Conservation (phyloP, 2,888 invertebrate species). For the Drosophila kanekoi region DNA sequence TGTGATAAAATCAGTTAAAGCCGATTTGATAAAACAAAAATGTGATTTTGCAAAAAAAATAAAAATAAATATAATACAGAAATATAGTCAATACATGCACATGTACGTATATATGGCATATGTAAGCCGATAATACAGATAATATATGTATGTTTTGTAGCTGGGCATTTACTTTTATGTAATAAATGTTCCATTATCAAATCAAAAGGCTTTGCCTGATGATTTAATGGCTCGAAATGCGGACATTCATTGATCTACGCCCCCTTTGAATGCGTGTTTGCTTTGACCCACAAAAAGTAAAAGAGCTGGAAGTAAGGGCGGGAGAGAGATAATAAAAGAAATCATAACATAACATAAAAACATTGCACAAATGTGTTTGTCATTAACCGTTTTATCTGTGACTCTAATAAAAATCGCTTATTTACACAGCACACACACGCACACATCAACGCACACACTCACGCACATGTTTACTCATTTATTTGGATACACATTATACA, state of each 20-base stretch:
- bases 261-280: constrained; percentile 7
- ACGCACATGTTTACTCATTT: constrained; percentile 57
- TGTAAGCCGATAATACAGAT: constrained; percentile 3
- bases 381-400: constrained; percentile 71
- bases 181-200: constrained; percentile 5
- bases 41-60: constrained; percentile 2
- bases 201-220: constrained; percentile 6
- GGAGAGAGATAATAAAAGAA: constrained; percentile 11
- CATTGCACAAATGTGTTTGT: constrained; percentile 49
- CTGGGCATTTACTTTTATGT: neutral
- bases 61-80: neutral
- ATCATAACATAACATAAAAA: constrained; percentile 39
- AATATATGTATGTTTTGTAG: neutral
- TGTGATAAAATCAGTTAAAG: constrained; percentile 9
- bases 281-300: constrained; percentile 2
- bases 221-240: constrained; percentile 21
- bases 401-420: constrained; percentile 45
- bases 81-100: neutral
- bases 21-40: neutral
- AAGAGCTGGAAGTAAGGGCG: neutral
- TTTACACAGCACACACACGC: constrained; percentile 25
- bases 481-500: constrained; percentile 63
- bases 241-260: constrained; percentile 5
- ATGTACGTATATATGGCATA: neutral
- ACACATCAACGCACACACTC: constrained; percentile 20